These are phyloP conservation scores for Suricata suricatta DNA, from an alignment of 2,113 vertebrate species.

Conservation along the genomic window DNA sequence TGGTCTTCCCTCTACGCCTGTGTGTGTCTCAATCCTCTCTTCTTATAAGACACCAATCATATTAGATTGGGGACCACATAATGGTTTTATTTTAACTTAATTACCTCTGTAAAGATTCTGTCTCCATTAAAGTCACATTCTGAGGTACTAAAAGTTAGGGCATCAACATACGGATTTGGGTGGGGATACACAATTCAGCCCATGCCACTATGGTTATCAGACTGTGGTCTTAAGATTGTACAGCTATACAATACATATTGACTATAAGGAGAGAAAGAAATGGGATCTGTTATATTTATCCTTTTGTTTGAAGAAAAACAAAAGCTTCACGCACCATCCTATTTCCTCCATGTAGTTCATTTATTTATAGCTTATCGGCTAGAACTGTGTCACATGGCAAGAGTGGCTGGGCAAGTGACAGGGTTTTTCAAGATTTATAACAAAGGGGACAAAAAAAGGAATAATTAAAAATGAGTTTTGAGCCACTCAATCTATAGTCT, in stretches of 20 bases:
- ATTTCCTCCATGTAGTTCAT: not conserved
- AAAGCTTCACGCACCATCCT: not conserved
- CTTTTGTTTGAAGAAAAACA: not conserved
- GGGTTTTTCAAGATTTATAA: not conserved
- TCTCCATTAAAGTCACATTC: not conserved
- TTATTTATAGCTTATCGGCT: not conserved
- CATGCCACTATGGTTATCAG: not conserved
- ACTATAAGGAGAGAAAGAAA: not conserved
- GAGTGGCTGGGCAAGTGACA: not conserved
- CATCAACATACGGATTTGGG: not conserved
- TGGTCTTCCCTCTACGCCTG: not conserved
- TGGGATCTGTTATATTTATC: not conserved
- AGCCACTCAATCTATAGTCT: not conserved
- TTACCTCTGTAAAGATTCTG: not conserved
- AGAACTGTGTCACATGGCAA: not conserved
- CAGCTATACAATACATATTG: not conserved
- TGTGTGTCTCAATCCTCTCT: not conserved
- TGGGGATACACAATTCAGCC: not conserved
- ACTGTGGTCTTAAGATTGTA: not conserved
- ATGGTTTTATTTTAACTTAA: not conserved
- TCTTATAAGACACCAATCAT: not conserved
- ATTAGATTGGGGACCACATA: not conserved
- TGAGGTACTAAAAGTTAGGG: not conserved
- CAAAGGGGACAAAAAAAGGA: not conserved
- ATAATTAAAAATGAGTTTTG: not conserved